A percentile compares a stretch with the other conserved stretches of the same genome.
phyloP scores from a whole-genome alignment of 2,113 vertebrate species.

The Vulpes ferrilata region DNA sequence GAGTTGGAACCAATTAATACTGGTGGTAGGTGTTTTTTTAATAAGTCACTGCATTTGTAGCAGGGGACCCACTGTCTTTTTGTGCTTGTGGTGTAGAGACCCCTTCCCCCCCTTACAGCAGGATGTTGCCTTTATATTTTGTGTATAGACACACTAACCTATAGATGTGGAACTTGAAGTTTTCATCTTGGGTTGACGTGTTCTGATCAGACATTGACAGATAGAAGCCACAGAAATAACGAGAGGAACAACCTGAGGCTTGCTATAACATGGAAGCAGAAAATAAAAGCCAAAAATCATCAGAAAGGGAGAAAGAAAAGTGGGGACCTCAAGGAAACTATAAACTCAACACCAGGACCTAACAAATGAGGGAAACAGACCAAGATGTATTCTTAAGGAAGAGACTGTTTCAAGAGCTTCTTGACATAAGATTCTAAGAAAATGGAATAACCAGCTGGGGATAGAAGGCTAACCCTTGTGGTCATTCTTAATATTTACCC shows the following conservation, averaged over 20 bases:
- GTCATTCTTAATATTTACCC: background rate
- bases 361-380: background rate
- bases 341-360: background rate
- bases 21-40: background rate
- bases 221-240: background rate
- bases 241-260: background rate
- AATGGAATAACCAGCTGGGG: background rate
- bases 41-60: background rate
- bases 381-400: slow-evolving; percentile 11
- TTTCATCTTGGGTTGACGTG: background rate
- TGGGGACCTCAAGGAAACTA: background rate
- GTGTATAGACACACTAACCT: background rate
- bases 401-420: background rate
- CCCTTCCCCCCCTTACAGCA: slow-evolving; percentile 17
- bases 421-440: slow-evolving; percentile 4
- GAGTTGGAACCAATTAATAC: background rate
- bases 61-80: background rate
- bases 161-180: background rate
- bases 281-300: slow-evolving; percentile 29
- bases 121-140: background rate
- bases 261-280: background rate
- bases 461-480: background rate
- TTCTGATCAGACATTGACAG: background rate
- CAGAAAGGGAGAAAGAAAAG: background rate
- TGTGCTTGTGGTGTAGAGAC: background rate